Percentiles rank a stretch among this genome's conserved stretches.
Evolutionary conservation across 2,797 vertebrate genomes (phyloP).

Genomic region (Tokudaia muenninki): DNA sequence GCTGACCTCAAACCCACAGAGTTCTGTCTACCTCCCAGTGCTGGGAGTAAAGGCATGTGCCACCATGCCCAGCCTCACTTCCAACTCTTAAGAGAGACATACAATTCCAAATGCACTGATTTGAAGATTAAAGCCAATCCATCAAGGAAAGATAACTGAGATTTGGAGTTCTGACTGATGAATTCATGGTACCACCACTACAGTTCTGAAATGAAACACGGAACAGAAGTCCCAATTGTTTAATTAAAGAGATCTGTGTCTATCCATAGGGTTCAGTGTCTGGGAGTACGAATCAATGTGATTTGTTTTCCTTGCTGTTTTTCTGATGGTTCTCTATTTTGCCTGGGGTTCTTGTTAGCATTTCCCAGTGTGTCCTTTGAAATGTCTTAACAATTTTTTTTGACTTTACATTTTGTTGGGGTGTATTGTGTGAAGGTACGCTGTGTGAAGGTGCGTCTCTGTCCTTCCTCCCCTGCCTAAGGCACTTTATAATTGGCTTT

Average conservation of each 20-base stretch:
- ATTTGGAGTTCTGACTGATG: not conserved
- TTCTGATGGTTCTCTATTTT: not conserved
- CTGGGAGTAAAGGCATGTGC: not conserved
- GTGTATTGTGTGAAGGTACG: not conserved
- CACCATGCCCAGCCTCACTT: not conserved
- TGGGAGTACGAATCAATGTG: not conserved
- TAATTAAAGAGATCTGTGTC: not conserved
- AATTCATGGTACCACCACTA: not conserved
- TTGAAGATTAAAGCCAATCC: slow-evolving; percentile 2
- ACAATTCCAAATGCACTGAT: slow-evolving; percentile 13
- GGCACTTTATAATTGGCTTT: not conserved
- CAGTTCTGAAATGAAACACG: not conserved
- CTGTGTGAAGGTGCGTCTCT: not conserved
- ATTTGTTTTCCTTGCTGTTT: slow-evolving; percentile 16
- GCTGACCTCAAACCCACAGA: not conserved
- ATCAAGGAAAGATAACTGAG: not conserved
- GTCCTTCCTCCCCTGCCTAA: not conserved
- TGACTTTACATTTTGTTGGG: not conserved
- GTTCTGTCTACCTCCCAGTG: not conserved
- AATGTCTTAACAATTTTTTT: slow-evolving; percentile 44
- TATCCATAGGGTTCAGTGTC: not conserved
- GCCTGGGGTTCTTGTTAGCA: not conserved
- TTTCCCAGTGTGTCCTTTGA: slow-evolving; percentile 23
- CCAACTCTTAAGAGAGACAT: not conserved
- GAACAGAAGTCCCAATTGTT: not conserved